Percentiles rank a stretch among this genome's conserved stretches.
Conservation (phyloP, 2,888 invertebrate genomes). For the Helleia helle region DNA sequence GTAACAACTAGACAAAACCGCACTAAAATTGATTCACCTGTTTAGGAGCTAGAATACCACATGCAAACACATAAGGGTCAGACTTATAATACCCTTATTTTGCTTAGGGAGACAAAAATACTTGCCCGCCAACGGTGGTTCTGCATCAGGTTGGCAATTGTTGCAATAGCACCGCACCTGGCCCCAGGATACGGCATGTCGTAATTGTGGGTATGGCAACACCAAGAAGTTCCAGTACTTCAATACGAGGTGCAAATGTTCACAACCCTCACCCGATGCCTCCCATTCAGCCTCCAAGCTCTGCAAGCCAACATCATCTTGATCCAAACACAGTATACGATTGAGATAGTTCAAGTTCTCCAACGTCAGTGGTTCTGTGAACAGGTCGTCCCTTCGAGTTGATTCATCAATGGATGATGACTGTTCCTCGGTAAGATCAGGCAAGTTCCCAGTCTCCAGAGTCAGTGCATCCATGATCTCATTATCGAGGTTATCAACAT, state of each 20-base stretch:
- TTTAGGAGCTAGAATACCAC: too few relatives aligned
- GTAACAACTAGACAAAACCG: too few relatives aligned
- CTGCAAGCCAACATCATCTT: constrained; percentile 35
- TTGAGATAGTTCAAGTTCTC: constrained; percentile 51
- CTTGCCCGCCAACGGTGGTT: constrained; percentile 39
- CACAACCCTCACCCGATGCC: constrained; percentile 45
- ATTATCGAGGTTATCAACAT: constrained; percentile 51
- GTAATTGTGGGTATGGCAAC: constrained; percentile 46
- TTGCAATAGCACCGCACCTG: constrained; percentile 50
- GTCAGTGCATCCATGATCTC: constrained; percentile 54
- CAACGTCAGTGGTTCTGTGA: constrained; percentile 35
- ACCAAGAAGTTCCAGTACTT: constrained; percentile 55
- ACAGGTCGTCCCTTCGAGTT: constrained; percentile 47
- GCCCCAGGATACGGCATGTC: constrained; percentile 50
- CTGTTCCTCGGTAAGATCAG: constrained; percentile 54
- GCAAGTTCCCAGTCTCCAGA: constrained; percentile 48
- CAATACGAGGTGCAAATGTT: constrained; percentile 48
- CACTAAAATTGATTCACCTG: too few relatives aligned
- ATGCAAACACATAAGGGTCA: too few relatives aligned
- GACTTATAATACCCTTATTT: too few relatives aligned
- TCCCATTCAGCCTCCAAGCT: constrained; percentile 47
- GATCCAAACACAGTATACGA: constrained; percentile 39
- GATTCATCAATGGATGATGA: constrained; percentile 56
- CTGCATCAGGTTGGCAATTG: constrained; percentile 44
- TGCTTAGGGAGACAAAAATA: too few relatives aligned